Base-by-base conservation (phyloP, 2,113 vertebrate genomes). In the Suricata suricatta region DNA sequence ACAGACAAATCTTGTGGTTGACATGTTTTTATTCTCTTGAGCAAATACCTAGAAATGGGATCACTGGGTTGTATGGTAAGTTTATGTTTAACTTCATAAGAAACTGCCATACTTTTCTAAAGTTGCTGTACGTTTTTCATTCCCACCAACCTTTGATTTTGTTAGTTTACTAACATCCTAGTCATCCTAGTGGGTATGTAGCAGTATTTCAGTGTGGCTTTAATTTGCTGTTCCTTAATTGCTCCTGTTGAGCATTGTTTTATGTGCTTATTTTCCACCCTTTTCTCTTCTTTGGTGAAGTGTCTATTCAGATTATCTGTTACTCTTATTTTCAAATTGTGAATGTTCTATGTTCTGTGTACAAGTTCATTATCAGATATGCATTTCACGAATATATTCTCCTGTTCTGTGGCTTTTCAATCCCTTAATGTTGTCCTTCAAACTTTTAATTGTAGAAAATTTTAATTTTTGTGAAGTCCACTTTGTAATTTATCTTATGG, bases 261-360 rank as follows among this genome's bases (percentile, higher is more conserved):
- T 16, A 38, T 64, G 13, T 89, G 29, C 57, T 76, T 84, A 17
- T 95, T 90, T 83, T 95, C 41, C 21, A 84, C 27, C 15, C 14
- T 9, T 76, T 5, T 72, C 7, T 74, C 44, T 95, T 66, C 54
- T 52, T 52, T 77, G 47, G 44, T 57, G 50, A 44, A 47, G 3
- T 90, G 21, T 77, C 21, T 76, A 31, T 95, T 84, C 35, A 64
- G 38, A 74, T 33, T n/a, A 44, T 74, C 54, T 66, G 16, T 90
- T 76, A 90, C 3, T 90, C 44, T 76, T 89, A 35, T 95, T 95
- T 90, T 31, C 35, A 60, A 94, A 47, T 88, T 90, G n/a, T 76
- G 69, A 11, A 29, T 10, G 21, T 54, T 90, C 15, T 74, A 41
- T 66, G n/a, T 54, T 90, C n/a, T 76, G 12, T 64, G 29, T 66